A percentile compares a stretch with the other conserved stretches of the same genome.
phyloP scores from a whole-genome alignment of 2,113 vertebrate species.

The Protomyctophum bolini region DNA sequence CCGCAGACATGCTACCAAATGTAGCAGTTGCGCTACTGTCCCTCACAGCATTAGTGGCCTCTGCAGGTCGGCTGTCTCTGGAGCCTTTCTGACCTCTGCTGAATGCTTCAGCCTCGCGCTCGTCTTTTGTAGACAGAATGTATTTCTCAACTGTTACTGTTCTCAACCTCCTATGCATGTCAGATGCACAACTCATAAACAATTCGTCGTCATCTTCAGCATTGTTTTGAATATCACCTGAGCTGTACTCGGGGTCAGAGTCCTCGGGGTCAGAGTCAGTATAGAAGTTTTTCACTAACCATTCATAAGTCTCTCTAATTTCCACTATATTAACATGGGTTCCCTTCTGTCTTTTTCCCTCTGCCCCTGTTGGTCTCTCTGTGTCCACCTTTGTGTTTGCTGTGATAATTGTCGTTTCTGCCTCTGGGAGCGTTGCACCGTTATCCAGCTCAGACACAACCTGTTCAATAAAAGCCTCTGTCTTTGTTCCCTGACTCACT shows the following conservation, averaged over 20 bases:
- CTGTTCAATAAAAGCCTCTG: background rate
- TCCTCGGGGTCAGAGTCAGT: background rate
- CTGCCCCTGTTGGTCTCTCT: background rate
- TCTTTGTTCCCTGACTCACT: background rate
- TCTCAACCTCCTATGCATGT: conserved; percentile 2
- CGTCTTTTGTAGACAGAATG: conserved; percentile 23
- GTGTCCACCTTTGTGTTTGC: background rate
- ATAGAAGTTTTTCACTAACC: background rate
- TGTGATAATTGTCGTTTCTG: background rate
- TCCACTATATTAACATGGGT: background rate
- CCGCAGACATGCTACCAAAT: background rate
- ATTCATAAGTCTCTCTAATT: background rate
- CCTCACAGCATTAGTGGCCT: background rate
- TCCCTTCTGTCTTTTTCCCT: background rate
- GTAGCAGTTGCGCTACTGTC: background rate
- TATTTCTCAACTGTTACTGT: conserved; percentile 21
- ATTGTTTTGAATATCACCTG: background rate
- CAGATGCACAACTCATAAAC: conserved; percentile 2
- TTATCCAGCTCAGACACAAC: background rate
- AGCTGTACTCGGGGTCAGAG: background rate
- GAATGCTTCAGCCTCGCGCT: background rate
- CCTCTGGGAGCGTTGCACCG: background rate
- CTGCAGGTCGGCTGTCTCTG: background rate
- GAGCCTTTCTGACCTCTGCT: background rate
- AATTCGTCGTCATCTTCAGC: background rate